Evolutionary conservation across 2,113 vertebrate species (phyloP), one percentile per base, ranked within the genome.

Genomic region (Triplophysa siluroides): DNA sequence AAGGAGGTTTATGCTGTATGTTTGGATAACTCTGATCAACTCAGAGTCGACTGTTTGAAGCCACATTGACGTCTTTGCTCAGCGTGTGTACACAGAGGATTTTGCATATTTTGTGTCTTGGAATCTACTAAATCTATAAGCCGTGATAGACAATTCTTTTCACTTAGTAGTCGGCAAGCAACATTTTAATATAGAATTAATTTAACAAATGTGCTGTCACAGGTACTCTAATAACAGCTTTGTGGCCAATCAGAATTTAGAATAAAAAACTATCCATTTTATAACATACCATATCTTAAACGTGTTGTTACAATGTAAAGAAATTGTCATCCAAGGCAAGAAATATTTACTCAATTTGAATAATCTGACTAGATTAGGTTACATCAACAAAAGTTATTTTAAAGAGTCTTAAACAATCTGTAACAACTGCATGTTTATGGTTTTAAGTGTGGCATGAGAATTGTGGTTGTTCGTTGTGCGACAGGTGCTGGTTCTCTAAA

Each of bases 401-500:
- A 1, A 50, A 14, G 47, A 50, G 8, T 62, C 43, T 29, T 29
- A 4, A 29, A 29, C 19, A 14, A 2, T 62, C 43, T 18, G 1
- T 63, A 38, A 7, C 33, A 38, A 38, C 33, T 38, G 33, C 33
- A 38, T 33, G 4, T 38, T 38, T 38, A 38, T 38, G 33, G 33
- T 38, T 26, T 52, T 33, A 43, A 43, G 29, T 4, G 33, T 24
- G 16, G 56, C n/a, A 76, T 76, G 26, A 76, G 23, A 33, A 50
- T 29, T 10, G 29, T 45, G 24, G 21, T 54, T 50, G 50, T 79
- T 26, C n/a, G 43, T 47, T 73, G n/a, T 72, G 54, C 43, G 43
- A 61, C 83, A 83, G 85, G 82, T 38, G 50, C 70, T 24, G 92
- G 93, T 86, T 94, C 93, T 70, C 90, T 95, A 89, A 96, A 94